Percentiles rank a stretch among this genome's conserved stretches.
Evolutionary conservation across 2,113 vertebrate genomes (phyloP).

Genomic region (Microtus ochrogaster): DNA sequence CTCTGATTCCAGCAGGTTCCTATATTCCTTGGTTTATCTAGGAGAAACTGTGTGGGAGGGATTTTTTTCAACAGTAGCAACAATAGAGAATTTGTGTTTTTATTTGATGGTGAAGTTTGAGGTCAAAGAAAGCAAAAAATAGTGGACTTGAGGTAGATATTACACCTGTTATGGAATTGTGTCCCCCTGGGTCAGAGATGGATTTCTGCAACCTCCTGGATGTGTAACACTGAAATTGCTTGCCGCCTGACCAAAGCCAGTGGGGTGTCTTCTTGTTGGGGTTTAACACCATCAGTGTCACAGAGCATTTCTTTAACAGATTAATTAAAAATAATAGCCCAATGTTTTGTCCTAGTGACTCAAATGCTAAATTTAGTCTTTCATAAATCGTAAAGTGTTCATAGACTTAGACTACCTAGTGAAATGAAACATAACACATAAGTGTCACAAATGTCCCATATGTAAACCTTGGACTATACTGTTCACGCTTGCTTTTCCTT

Average conservation of each 20-base stretch:
- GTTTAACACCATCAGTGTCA: not conserved
- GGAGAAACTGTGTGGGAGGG: not conserved
- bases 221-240: not conserved
- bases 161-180: not conserved
- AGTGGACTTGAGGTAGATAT: not conserved
- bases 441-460: not conserved
- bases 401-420: not conserved
- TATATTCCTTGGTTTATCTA: not conserved
- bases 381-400: not conserved
- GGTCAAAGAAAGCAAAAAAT: conserved; percentile 7
- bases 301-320: conserved; percentile 5
- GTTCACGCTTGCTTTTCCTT: not conserved
- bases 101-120: conserved; percentile 43
- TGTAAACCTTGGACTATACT: not conserved
- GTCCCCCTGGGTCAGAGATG: not conserved
- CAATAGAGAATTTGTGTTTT: conserved; percentile 37
- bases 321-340: not conserved
- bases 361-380: not conserved
- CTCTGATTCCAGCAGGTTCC: not conserved
- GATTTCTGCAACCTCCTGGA: not conserved
- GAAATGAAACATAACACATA: not conserved
- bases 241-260: not conserved
- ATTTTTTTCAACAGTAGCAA: conserved; percentile 38
- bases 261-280: not conserved
- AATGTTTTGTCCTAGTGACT: not conserved